Evolutionary conservation across 2,797 vertebrate genomes (phyloP), one percentile per base, ranked within the genome.

Genomic region (Argya squamiceps): DNA sequence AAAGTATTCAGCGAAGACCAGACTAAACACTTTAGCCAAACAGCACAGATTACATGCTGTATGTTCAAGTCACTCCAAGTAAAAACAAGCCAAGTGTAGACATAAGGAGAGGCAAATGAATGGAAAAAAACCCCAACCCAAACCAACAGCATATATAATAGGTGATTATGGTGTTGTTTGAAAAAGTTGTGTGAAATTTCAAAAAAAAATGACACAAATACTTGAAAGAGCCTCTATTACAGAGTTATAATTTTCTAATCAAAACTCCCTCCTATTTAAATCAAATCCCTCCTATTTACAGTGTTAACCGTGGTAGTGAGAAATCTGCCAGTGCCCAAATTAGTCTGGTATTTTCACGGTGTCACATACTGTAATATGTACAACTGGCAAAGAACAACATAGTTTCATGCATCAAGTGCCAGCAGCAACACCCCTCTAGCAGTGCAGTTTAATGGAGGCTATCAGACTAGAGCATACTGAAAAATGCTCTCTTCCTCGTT

Each of bases 311-410:
- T 70, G n/a, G 36, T 76, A 88, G 70, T 30, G 26, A 78, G 58
- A 83, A 96, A 93, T 95, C 84, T 92, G 81, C 59, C 86, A 96
- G 92, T 88, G 69, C 80, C 91, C 58, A 94, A 87, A 91, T 85
- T 96, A 70, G 92, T 81, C 47, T 96, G 80, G 75, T 69, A 97
- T 96, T 96, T 96, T 92, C 88, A 79, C 53, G 74, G 79, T 95
- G 93, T 96, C 94, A 92, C 84, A 88, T 94, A 95, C 82, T 91
- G 80, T 93, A 95, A 91, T 41, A 85, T 27, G 87, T 93, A 77
- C 74, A 92, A 75, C 43, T 94, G 78, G 74, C 95, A 96, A 89
- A 88, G 82, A 90, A 92, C 50, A 89, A 37, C 95, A 94, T 82
- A 79, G 83, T 82, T 96, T 87, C 59, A 62, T 65, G 63, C 56